These are phyloP conservation scores for Papilio elwesi DNA, from an alignment of 2,888 invertebrate genomes.

Conservation along the genomic window DNA sequence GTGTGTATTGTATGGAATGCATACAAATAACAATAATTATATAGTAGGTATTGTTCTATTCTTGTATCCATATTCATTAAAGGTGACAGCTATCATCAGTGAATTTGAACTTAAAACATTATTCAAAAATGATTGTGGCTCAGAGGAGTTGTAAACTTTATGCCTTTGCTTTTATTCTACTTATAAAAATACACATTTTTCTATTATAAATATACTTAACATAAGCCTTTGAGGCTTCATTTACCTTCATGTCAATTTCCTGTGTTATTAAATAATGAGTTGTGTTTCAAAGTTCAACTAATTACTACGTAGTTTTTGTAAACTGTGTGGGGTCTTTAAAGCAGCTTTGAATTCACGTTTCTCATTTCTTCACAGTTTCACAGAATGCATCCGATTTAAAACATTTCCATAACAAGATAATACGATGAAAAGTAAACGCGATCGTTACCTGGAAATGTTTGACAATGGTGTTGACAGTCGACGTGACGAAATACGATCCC, in stretches of 20 bases:
- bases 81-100: too few species aligned
- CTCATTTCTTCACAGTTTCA: constrained; percentile 10
- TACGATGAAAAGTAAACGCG: constrained; percentile 43
- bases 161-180: too few species aligned
- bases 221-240: too few species aligned
- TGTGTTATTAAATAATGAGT: background rate
- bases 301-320: background rate
- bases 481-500: constrained; percentile 67
- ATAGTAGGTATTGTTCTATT: background rate
- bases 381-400: constrained; percentile 33
- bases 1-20: background rate
- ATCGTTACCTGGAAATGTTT: constrained; percentile 56
- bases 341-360: background rate
- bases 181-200: too few species aligned
- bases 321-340: background rate
- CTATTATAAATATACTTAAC: too few species aligned
- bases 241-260: background rate
- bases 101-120: too few species aligned
- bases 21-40: background rate
- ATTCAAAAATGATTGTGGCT: too few species aligned
- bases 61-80: background rate
- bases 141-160: too few species aligned
- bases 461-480: constrained; percentile 61
- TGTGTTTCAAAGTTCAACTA: background rate
- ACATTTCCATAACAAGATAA: constrained; percentile 51